Evolutionary conservation across 2,888 invertebrate genomes (phyloP), one percentile per base, ranked within the genome.

Genomic region (Homarus gammarus): DNA sequence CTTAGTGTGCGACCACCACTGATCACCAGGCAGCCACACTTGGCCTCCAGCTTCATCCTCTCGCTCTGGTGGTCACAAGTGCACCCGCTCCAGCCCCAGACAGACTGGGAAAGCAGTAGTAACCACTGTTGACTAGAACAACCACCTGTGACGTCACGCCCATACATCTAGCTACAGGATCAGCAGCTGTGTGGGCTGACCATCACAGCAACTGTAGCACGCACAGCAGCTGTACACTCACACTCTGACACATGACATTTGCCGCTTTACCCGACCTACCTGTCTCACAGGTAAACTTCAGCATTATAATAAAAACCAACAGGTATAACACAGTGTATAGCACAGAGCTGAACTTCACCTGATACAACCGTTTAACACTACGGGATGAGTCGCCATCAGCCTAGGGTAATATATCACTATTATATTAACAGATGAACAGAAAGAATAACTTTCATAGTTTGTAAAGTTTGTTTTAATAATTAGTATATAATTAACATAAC

Each of bases 41-140:
- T 22, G 18, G 56, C 56, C 22, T 5, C 44, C 44, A 44, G 56
- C 22, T 56, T 12, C 18, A 22, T 56, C 15, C 3, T 10, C 10
- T 10, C 10, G 10, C n/a, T 38, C n/a, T 56, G 31, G 78, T 78
- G 56, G 78, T 51, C 51, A 51, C 78, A 31, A 22, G 31, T 56
- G 18, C 18, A n/a, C 68, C n/a, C 12, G 72, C 72, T 72, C n/a
- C n/a, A n/a, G 72, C 10, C 31, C 8, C 36, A 12, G 18, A 72
- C 72, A 72, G 31, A 8, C 72, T 72, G 72, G 72, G n/a, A 72
- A 72, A 36, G 72, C 72, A 5, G 31, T 12, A 38, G 38, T 72
- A 18, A 72, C 72, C 72, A 72, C 72, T 31, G 8, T 8, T 31
- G 33, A 72, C 38, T 72, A 72, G 72, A 12, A n/a, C 72, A 36